phyloP scores from a whole-genome alignment of 2,888 invertebrate species.

The Lingula anatina region DNA sequence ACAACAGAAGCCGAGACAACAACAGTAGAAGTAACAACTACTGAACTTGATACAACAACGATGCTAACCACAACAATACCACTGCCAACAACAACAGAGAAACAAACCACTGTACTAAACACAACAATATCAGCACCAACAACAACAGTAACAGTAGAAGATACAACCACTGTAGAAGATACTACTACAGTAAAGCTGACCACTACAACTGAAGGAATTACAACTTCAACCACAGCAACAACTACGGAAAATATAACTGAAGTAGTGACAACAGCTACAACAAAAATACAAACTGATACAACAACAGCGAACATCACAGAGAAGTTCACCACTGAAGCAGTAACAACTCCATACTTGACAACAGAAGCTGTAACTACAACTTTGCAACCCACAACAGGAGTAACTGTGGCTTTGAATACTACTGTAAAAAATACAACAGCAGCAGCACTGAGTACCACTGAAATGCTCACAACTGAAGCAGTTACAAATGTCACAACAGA shows the following conservation, averaged over 20 bases:
- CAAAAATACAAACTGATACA: not conserved
- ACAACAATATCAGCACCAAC: not conserved
- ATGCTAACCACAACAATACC: no score
- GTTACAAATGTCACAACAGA: not conserved
- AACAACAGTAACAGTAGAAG: not conserved
- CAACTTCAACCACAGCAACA: not conserved
- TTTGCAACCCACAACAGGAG: not conserved
- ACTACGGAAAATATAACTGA: not conserved
- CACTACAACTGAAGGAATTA: not conserved
- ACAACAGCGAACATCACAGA: not conserved
- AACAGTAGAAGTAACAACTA: not conserved
- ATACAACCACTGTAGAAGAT: not conserved
- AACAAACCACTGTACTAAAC: not conserved
- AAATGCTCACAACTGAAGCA: not conserved
- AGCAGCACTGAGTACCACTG: not conserved
- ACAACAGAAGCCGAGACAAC: not conserved
- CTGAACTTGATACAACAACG: not conserved
- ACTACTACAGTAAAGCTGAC: not conserved
- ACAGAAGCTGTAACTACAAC: not conserved
- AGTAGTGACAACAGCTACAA: not conserved
- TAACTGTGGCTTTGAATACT: slow-evolving; percentile 1
- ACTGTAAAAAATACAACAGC: not conserved
- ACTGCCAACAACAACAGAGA: not conserved
- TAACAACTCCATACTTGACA: slow-evolving; percentile 1
- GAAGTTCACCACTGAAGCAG: not conserved